These are phyloP conservation scores for Tenualosa thibaudeaui DNA, from an alignment of 2,797 vertebrate genomes.

Conservation along the genomic window DNA sequence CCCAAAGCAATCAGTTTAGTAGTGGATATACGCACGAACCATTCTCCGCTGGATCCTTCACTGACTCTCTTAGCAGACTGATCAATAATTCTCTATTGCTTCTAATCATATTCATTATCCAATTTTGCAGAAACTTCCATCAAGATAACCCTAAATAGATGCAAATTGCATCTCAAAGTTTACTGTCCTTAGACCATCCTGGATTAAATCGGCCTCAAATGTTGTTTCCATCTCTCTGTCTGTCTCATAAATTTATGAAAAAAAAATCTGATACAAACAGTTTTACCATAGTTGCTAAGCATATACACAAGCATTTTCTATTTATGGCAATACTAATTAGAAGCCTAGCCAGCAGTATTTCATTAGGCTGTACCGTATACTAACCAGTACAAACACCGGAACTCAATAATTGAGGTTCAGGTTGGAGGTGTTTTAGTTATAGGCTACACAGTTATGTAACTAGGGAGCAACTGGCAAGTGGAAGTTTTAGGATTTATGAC, in stretches of 20 bases:
- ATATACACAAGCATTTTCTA: not conserved
- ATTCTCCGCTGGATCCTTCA: not conserved
- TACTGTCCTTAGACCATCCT: not conserved
- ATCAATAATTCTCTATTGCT: not conserved
- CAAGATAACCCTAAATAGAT: conserved; percentile 1
- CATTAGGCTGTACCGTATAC: not conserved
- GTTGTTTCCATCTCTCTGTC: not conserved
- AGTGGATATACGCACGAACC: not conserved
- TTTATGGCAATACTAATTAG: not conserved
- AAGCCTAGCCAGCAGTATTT: not conserved
- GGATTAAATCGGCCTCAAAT: not conserved
- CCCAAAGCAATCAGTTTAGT: not conserved
- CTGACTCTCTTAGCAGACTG: not conserved
- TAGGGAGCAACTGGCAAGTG: no score
- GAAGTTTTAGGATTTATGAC: not conserved
- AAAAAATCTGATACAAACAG: not conserved
- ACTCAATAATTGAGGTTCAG: not conserved
- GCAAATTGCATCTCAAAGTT: not conserved
- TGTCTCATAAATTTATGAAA: not conserved
- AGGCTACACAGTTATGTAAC: not conserved
- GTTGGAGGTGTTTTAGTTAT: not conserved
- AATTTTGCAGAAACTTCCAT: not conserved
- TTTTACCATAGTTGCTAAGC: not conserved
- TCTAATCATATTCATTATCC: conserved; percentile 9
- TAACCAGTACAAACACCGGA: not conserved